phyloP scores from a whole-genome alignment of 2,113 vertebrate species.

The Fulica atra region DNA sequence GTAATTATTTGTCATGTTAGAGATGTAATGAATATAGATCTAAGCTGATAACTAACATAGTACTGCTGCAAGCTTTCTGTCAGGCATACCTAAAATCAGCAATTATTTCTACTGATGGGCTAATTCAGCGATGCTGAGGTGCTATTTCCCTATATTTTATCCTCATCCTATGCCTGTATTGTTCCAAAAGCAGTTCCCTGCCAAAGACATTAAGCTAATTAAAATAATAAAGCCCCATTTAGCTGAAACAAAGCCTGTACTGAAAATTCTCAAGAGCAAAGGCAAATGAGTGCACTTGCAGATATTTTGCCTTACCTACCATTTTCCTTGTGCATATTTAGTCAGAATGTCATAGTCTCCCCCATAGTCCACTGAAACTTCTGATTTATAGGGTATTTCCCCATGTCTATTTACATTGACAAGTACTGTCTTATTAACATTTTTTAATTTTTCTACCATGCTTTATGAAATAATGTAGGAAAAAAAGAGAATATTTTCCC shows the following conservation, averaged over 20 bases:
- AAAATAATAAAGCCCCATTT: conserved; percentile 53
- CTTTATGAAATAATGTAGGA: not conserved
- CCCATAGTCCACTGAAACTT: not conserved
- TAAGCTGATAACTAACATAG: not conserved
- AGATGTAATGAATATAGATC: not conserved
- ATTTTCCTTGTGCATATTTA: not conserved
- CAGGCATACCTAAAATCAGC: conserved; percentile 1
- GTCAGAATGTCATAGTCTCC: not conserved
- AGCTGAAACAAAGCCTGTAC: conserved; percentile 27
- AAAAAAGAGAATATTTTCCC: not conserved
- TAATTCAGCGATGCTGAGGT: not conserved
- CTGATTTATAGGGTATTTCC: not conserved
- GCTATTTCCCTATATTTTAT: conserved; percentile 5
- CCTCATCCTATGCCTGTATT: not conserved
- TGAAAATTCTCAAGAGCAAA: conserved; percentile 14
- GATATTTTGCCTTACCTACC: not conserved
- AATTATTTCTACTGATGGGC: conserved; percentile 21
- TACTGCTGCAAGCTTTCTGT: not conserved
- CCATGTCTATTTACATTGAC: not conserved
- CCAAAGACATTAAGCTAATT: conserved; percentile 48
- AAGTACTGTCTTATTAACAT: not conserved
- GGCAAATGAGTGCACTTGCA: not conserved
- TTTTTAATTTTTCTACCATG: not conserved
- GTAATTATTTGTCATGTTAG: conserved; percentile 25
- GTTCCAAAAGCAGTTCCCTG: conserved; percentile 19